Conservation (phyloP, 2,888 invertebrate species). For the Cheiracanthium punctorium region DNA sequence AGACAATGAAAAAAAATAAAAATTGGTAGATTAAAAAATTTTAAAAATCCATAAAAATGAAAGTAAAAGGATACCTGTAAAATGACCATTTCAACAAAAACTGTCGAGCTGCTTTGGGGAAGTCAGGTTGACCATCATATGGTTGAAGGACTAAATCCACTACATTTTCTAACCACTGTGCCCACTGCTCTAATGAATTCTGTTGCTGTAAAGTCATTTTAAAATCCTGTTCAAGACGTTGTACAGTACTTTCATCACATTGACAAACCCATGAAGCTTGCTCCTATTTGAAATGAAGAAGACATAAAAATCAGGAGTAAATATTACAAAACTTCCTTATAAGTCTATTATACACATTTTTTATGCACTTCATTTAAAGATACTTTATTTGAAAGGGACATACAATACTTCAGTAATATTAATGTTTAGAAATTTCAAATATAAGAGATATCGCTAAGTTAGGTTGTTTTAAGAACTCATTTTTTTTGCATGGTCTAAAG, state of each 20-base stretch:
- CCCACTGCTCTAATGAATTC: conserved; percentile 97
- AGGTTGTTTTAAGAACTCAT: no score
- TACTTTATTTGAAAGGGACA: no score
- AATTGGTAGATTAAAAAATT: background rate
- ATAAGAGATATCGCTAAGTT: no score
- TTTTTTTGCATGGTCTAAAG: no score
- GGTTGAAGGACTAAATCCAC: conserved; percentile 92
- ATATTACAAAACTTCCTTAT: no score
- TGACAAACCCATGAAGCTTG: conserved; percentile 98
- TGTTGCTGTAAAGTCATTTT: conserved; percentile 84
- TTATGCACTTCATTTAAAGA: no score
- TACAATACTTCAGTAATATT: no score
- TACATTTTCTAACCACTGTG: conserved; percentile 95
- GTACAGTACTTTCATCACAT: conserved; percentile 90
- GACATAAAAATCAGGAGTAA: no score
- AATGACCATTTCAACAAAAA: conserved; percentile 99
- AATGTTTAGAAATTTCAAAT: no score
- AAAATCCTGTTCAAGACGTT: conserved; percentile 93
- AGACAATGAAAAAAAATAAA: background rate
- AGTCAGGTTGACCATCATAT: conserved; percentile 85
- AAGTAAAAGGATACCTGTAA: conserved; percentile 82
- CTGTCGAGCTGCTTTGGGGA: conserved; percentile 90
- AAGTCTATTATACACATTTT: no score
- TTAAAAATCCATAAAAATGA: background rate
- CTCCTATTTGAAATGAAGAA: conserved; percentile 79